Conservation (phyloP, 2,888 invertebrate species). For the Craniophora ligustri region DNA sequence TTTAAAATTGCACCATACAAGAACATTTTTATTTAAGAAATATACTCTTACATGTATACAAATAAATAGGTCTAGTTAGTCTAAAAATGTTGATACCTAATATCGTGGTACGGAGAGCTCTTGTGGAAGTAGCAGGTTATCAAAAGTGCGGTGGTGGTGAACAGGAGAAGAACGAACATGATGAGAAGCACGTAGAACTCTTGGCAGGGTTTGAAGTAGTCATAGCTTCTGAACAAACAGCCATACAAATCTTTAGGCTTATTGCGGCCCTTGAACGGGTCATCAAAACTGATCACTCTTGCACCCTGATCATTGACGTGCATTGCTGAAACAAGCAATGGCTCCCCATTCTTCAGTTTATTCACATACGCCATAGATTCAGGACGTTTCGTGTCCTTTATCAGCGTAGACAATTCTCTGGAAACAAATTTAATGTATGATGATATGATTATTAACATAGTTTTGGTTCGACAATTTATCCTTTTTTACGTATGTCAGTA, state of each 20-base stretch:
- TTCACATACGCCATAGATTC: neutral
- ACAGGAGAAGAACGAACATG: constrained; percentile 47
- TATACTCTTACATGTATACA: too few relatives aligned
- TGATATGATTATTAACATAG: too few relatives aligned
- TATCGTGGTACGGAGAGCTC: constrained; percentile 23
- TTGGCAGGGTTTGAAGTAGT: constrained; percentile 53
- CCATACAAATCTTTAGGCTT: neutral
- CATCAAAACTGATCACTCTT: accelerated
- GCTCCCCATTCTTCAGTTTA: accelerated
- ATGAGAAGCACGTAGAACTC: constrained; percentile 37
- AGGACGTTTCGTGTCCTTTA: neutral
- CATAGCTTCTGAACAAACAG: constrained; percentile 16
- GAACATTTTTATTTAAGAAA: too few relatives aligned
- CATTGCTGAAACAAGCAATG: neutral
- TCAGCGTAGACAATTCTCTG: constrained; percentile 9
- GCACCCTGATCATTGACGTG: constrained; percentile 7
- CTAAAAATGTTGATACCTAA: constrained; percentile 36
- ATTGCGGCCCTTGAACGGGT: neutral
- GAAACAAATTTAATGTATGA: too few relatives aligned
- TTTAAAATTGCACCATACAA: neutral
- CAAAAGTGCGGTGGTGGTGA: constrained; percentile 34
- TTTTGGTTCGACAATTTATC: too few relatives aligned
- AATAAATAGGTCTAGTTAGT: neutral
- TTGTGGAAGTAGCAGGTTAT: constrained; percentile 44
- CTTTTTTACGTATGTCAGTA: too few relatives aligned